These are phyloP conservation scores for Cataglyphis altisquamis DNA, from an alignment of 2,888 invertebrate species.

Conservation along the genomic window DNA sequence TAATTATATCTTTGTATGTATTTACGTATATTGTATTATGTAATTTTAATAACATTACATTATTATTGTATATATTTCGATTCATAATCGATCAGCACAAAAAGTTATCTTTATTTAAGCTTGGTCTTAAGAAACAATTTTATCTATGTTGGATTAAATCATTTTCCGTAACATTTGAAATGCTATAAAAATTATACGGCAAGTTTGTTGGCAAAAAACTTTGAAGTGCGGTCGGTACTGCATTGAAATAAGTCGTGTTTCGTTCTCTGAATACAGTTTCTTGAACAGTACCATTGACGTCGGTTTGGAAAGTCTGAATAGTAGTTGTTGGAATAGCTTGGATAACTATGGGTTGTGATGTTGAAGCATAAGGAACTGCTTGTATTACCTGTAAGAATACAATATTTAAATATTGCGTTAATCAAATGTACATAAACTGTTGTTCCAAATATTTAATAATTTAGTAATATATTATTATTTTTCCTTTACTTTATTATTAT, in stretches of 20 bases:
- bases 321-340: conserved; percentile 81
- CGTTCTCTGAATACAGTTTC: conserved; percentile 80
- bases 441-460: neutral
- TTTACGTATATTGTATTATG: neutral
- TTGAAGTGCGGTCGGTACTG: conserved; percentile 79
- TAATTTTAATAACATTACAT: neutral
- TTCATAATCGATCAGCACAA: conserved; percentile 3
- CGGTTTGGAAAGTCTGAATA: conserved; percentile 80
- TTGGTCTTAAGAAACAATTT: conserved; percentile 25
- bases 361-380: conserved; percentile 78
- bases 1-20: neutral
- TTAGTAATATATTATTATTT: neutral
- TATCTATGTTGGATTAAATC: conserved; percentile 82
- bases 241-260: conserved; percentile 80
- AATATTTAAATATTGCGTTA: neutral
- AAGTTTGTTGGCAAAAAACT: conserved; percentile 82
- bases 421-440: conserved; percentile 22
- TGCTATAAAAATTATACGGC: conserved; percentile 84
- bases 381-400: conserved; percentile 79
- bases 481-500: neutral
- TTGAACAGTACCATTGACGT: conserved; percentile 72
- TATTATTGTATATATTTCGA: neutral
- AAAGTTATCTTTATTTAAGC: conserved; percentile 29
- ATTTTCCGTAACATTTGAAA: conserved; percentile 81
- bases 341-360: conserved; percentile 82